Percentiles rank a stretch among this genome's conserved stretches.
Conservation (phyloP, 2,113 vertebrate genomes). For the Aplodontia rufa region DNA sequence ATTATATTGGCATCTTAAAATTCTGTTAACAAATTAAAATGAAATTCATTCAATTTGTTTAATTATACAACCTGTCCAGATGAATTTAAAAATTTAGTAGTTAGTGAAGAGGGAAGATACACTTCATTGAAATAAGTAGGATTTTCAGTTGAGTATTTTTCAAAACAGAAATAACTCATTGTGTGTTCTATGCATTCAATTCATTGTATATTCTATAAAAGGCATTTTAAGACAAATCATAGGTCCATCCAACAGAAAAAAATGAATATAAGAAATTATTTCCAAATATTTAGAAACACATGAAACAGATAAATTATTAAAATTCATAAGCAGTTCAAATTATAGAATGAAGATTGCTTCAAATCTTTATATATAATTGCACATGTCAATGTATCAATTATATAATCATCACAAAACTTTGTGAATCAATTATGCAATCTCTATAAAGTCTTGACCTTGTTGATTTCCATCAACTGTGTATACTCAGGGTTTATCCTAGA, state of each 20-base stretch:
- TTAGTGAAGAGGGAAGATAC: background rate
- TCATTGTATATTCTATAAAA: background rate
- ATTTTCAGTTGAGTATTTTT: background rate
- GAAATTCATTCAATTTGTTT: background rate
- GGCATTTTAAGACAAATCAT: background rate
- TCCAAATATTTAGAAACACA: conserved; percentile 12
- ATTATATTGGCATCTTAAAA: conserved; percentile 31
- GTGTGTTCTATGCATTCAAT: background rate
- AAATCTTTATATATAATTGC: background rate
- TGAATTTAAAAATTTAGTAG: conserved; percentile 2
- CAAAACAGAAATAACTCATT: background rate
- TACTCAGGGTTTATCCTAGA: background rate
- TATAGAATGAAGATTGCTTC: background rate
- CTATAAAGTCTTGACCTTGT: background rate
- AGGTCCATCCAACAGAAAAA: background rate
- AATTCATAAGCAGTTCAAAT: background rate
- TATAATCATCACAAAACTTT: background rate
- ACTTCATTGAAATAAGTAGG: background rate
- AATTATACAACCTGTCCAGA: background rate
- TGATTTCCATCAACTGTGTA: background rate
- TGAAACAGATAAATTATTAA: background rate
- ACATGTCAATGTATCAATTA: background rate
- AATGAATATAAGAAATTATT: background rate
- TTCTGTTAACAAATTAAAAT: conserved; percentile 11
- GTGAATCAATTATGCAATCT: background rate